Evolutionary conservation across 1,140 invertebrate species (phyloP), one percentile per base, ranked within the genome.

Genomic region (Dendroctonus ponderosae): DNA sequence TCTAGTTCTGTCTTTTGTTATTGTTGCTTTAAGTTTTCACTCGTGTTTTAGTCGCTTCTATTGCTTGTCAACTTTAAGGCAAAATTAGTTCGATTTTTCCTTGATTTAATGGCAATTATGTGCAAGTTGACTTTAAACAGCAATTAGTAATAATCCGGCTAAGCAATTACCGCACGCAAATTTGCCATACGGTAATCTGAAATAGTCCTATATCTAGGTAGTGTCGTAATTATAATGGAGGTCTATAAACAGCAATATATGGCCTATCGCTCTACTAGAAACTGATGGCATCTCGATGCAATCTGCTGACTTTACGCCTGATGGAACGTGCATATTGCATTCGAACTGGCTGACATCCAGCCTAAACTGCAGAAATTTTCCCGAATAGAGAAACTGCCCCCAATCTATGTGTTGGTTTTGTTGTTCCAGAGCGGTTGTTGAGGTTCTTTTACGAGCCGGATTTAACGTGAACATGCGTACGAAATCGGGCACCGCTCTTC

Each of bases 401-500:
- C 1, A 26, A 26, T 26, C 26, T 2, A 26, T 26, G 26, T 26
- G 26, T 26, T 26, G 26, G 4, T 40, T 56, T 56, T 56, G 39
- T 56, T 46, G 40, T 71, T 80, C 62, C 79, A 93, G 91, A 80
- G 86, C 88, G 43, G 92, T 97, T 11, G 93, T 97, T 40, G 87
- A 89, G 70, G 84, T 90, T 0, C 82, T 98, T 5, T 80, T 97
- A 48, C 84, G 88, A 14, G 89, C 92, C 43, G 95, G 94, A 1
- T 89, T 97, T 71, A 88, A 93, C 75, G 91, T 97, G 0, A 97
- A 98, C 79, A 85, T 92, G 0, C 82, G 91, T 69, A 97, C 95
- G 2, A 86, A 88, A 54, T 86, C 88, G 38, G 97, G 96, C 0
- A 96, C 93, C 2, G 93, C 96, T 0, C 84, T 99, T 65, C 96